A percentile compares a stretch with the other conserved stretches of the same genome.
Evolutionary conservation across 2,113 vertebrate species (phyloP).

Genomic region (Emydura subglobosa): DNA sequence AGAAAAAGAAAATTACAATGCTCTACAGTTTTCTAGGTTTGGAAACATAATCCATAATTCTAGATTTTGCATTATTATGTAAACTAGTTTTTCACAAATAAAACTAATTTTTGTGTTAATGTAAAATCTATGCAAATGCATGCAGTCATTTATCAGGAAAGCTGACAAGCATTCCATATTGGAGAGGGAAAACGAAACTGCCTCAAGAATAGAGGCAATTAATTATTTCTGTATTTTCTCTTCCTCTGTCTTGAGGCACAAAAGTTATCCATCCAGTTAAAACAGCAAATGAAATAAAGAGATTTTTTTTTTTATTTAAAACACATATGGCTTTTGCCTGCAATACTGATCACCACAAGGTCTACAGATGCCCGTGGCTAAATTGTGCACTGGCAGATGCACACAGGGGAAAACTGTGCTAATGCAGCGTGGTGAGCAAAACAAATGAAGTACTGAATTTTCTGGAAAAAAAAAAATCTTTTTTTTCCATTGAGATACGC

Average conservation of each 20-base stretch:
- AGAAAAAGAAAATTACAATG: slow-evolving; percentile 5
- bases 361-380: slow-evolving; percentile 88
- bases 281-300: slow-evolving; percentile 87
- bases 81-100: slow-evolving; percentile 89
- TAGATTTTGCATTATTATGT: slow-evolving; percentile 87
- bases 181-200: slow-evolving; percentile 89
- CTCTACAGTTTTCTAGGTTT: slow-evolving; percentile 59
- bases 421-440: slow-evolving; percentile 88
- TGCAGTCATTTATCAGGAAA: slow-evolving; percentile 95
- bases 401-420: slow-evolving; percentile 85
- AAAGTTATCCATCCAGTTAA: slow-evolving; percentile 89
- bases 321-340: slow-evolving; percentile 90
- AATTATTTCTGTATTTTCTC: slow-evolving; percentile 93
- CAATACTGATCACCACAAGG: slow-evolving; percentile 87
- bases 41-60: slow-evolving; percentile 77
- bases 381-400: slow-evolving; percentile 86
- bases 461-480: slow-evolving; percentile 29
- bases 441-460: slow-evolving; percentile 88
- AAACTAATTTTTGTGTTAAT: slow-evolving; percentile 91
- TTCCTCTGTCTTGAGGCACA: slow-evolving; percentile 88
- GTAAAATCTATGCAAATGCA: slow-evolving; percentile 99
- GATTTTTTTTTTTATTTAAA: slow-evolving; percentile 82
- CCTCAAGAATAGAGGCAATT: slow-evolving; percentile 91
- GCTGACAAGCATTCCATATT: slow-evolving; percentile 97
- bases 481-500: slow-evolving; percentile 4